Evolutionary conservation across 1,140 invertebrate species (phyloP).

Genomic region (Frieseomelitta varia): DNA sequence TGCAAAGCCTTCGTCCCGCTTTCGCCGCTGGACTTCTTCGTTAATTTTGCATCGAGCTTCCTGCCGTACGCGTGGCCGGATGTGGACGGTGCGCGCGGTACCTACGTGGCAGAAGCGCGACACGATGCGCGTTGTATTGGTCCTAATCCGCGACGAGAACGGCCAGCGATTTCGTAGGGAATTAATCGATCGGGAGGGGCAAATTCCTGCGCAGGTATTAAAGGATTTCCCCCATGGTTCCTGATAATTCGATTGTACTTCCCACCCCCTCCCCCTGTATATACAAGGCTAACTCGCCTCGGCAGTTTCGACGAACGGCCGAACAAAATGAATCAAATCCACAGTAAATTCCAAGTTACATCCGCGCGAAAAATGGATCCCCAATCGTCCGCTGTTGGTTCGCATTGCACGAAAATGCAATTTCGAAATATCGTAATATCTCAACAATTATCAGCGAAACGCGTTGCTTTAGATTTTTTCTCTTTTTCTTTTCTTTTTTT

Average conservation of each 20-base stretch:
- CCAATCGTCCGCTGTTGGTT: neutral
- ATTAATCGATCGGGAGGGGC: constrained; percentile 66
- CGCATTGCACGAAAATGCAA: neutral
- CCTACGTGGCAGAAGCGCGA: constrained; percentile 12
- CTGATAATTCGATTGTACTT: constrained; percentile 70
- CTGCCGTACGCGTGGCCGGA: constrained; percentile 11
- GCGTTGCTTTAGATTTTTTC: neutral
- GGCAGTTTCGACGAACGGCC: constrained; percentile 41
- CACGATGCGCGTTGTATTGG: constrained; percentile 36
- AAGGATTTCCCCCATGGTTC: constrained; percentile 68
- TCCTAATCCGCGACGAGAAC: constrained; percentile 63
- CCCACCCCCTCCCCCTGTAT: constrained; percentile 12
- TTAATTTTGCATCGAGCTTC: constrained; percentile 63
- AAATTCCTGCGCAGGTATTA: constrained; percentile 67
- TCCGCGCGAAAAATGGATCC: constrained; percentile 46
- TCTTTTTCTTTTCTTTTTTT: no score
- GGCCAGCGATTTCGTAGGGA: constrained; percentile 67
- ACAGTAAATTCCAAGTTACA: constrained; percentile 62
- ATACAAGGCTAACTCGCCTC: constrained; percentile 34
- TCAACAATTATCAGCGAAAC: neutral
- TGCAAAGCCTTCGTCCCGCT: constrained; percentile 42
- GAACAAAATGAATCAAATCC: constrained; percentile 64
- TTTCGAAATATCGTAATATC: neutral
- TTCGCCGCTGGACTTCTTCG: constrained; percentile 51
- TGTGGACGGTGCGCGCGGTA: neutral